Evolutionary conservation across 1,140 invertebrate genomes (phyloP).

Genomic region (Drosophila micromelanica): DNA sequence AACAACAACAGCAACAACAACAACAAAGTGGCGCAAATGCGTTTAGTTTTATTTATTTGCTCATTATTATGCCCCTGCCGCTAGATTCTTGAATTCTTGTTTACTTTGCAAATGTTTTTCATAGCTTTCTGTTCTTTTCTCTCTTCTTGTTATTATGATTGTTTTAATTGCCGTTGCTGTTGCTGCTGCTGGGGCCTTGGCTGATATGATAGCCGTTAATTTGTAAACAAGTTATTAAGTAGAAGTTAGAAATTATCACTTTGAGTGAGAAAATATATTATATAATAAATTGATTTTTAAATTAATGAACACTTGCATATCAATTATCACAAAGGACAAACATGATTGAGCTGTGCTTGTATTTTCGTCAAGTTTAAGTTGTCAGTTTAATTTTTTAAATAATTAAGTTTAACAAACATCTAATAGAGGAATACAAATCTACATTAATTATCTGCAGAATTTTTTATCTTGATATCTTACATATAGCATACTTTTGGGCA

Average conservation of each 20-base stretch:
- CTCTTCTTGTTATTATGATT: conserved; percentile 12
- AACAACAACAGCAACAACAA: conserved; percentile 55
- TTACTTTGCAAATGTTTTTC: conserved; percentile 73
- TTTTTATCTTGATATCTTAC: not conserved
- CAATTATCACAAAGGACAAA: too few species aligned
- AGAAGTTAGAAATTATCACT: conserved; percentile 73
- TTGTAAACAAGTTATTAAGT: conserved; percentile 70
- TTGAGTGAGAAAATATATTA: conserved; percentile 17
- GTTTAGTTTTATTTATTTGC: conserved; percentile 81
- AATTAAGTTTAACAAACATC: too few species aligned
- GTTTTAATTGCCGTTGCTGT: conserved; percentile 29
- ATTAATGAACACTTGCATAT: not conserved
- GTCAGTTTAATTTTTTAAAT: too few species aligned
- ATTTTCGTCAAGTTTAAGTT: too few species aligned
- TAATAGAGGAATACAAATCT: too few species aligned
- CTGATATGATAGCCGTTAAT: conserved; percentile 65
- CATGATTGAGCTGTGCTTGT: too few species aligned
- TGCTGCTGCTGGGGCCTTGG: conserved; percentile 43
- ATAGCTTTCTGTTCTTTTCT: conserved; percentile 38
- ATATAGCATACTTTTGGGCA: conserved; percentile 30
- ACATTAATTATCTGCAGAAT: too few species aligned
- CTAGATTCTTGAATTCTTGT: conserved; percentile 64
- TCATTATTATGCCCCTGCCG: conserved; percentile 71
- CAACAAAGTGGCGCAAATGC: conserved; percentile 77
- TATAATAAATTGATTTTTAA: not conserved